Conservation (phyloP, 2,113 vertebrate genomes). For the Cyrtonyx montezumae region DNA sequence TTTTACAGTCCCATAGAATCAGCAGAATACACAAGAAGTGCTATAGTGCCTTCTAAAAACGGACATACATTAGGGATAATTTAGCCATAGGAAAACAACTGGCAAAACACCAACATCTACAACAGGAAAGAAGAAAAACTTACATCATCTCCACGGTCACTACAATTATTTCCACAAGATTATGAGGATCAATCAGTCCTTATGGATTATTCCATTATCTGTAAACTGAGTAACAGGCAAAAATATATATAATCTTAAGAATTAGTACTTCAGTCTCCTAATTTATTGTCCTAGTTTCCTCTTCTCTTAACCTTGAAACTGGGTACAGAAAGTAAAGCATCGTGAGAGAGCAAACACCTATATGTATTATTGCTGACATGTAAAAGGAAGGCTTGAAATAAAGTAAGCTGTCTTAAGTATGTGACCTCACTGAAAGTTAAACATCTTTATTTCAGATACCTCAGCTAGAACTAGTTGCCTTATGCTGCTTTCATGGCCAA, state of each 20-base stretch:
- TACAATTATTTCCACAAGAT: neutral
- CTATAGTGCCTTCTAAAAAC: neutral
- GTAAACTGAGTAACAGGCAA: neutral
- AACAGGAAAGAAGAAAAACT: neutral
- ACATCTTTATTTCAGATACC: neutral
- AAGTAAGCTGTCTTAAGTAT: neutral
- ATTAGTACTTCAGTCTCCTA: neutral
- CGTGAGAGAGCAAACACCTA: neutral
- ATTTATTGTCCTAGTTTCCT: neutral
- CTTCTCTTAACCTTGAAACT: neutral
- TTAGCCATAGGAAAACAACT: neutral
- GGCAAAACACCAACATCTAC: neutral
- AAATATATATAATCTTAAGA: neutral
- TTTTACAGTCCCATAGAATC: neutral
- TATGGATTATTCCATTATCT: neutral
- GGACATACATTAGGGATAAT: neutral
- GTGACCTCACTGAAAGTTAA: neutral
- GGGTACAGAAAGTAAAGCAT: neutral
- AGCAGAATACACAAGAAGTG: neutral
- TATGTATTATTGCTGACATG: neutral
- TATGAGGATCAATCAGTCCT: neutral
- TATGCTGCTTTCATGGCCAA: neutral
- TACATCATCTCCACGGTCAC: neutral
- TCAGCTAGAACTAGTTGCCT: neutral
- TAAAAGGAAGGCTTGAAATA: too few species aligned